Evolutionary conservation across 1,140 invertebrate species (phyloP).

Genomic region (Chironomus tepperi): DNA sequence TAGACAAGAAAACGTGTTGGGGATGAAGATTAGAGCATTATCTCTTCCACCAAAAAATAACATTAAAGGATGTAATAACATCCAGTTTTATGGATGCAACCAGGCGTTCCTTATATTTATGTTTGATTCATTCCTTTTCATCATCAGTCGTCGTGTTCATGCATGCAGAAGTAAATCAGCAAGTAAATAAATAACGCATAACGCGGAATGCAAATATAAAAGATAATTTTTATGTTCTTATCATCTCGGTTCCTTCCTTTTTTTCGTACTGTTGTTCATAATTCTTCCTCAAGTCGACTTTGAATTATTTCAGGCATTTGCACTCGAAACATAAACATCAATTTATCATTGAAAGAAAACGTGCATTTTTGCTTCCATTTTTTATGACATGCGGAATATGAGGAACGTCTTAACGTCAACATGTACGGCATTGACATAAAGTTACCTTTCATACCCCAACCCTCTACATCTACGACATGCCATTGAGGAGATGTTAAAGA

Average conservation of each 20-base stretch:
- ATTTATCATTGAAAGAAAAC: conserved; percentile 1
- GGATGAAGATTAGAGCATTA: too few species aligned
- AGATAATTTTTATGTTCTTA: not conserved
- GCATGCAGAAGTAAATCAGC: not conserved
- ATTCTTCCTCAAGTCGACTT: not conserved
- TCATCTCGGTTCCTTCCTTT: not conserved
- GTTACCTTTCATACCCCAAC: not conserved
- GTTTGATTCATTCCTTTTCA: too few species aligned
- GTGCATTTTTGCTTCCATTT: not conserved
- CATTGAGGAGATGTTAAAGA: not conserved
- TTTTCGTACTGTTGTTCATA: not conserved
- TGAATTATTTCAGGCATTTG: conserved; percentile 1
- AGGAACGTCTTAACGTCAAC: not conserved
- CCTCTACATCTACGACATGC: not conserved
- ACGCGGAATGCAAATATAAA: not conserved
- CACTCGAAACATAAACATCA: conserved; percentile 15
- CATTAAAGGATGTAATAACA: too few species aligned
- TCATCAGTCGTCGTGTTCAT: not conserved
- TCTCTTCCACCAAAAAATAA: too few species aligned
- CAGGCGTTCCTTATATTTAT: too few species aligned
- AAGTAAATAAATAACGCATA: not conserved
- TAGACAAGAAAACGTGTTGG: too few species aligned
- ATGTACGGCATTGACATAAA: not conserved
- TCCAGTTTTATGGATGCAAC: too few species aligned
- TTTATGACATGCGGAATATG: not conserved